Base-by-base conservation (phyloP, 2,113 vertebrate genomes). In the Nothocercus nigrocapillus region DNA sequence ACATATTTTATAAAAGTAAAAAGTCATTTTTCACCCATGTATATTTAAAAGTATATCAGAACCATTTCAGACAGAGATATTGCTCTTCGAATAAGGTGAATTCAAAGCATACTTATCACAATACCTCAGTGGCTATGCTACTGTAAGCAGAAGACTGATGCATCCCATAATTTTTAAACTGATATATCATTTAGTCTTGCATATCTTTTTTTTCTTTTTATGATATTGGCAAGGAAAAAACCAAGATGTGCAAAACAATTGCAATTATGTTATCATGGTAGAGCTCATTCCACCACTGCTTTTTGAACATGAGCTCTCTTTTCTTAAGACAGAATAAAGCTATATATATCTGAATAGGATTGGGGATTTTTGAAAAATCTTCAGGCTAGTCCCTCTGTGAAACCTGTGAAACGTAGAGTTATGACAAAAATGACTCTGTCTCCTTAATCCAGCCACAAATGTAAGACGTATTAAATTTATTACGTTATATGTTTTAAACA, bases 31-130 rank as follows among this genome's bases (percentile, higher is more conserved):
- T n/a, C 51, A 89, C 7, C 44, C 61, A 83, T 74, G 38, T 18
- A 18, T 28, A 61, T 83, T 96, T 95, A 66, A 94, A 59, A 90
- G 94, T 95, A 70, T 86, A 69, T 69, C 24, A 66, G 89, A 96
- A 91, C 74, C 63, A 61, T 61, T 74, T 88, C 90, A 93, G 88
- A 94, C 47, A 74, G 14, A 85, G 82, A 51, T 93, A 70, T 75
- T 85, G 44, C 9, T 79, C 90, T 95, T 92, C n/a, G 14, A 70
- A 70, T 93, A 94, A 84, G 72, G 82, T 30, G 34, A 80, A 36
- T 58, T 70, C 8, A 9, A 83, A 77, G 83, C 74, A 59, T 80
- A 73, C 62, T 95, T 81, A 63, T 44, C 58, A n/a, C 45, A 59
- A 78, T 49, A 70, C 27, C 47, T 58, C 38, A 94, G 75, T 8